Conservation (phyloP, 2,797 vertebrate species). For the Bradypodion ventrale region DNA sequence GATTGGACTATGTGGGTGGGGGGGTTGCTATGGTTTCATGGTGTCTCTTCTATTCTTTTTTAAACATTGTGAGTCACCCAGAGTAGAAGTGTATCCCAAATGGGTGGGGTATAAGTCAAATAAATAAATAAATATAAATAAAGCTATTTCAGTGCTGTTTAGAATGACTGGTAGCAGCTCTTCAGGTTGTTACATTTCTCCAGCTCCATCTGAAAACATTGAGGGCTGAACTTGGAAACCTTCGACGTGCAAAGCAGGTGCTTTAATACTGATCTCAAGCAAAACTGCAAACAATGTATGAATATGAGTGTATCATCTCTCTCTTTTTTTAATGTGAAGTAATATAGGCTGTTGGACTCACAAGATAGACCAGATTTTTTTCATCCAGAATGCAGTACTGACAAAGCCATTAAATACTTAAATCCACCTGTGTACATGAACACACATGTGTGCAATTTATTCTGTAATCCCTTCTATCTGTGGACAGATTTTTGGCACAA, state of each 20-base stretch:
- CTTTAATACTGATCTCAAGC: too few relatives aligned
- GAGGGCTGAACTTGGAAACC: background rate
- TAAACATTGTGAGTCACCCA: too few relatives aligned
- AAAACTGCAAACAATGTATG: background rate
- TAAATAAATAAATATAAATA: too few relatives aligned
- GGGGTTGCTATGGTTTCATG: too few relatives aligned
- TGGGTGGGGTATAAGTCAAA: too few relatives aligned
- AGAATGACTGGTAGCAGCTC: too few relatives aligned
- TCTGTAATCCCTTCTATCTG: background rate
- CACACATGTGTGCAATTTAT: background rate
- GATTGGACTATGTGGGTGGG: too few relatives aligned
- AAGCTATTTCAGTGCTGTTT: background rate
- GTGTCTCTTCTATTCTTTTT: too few relatives aligned
- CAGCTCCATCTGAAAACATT: background rate
- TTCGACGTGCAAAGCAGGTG: background rate
- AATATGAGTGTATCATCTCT: background rate
- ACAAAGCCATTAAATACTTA: background rate
- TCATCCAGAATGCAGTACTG: background rate
- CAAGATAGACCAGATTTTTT: background rate
- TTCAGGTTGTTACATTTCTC: too few relatives aligned
- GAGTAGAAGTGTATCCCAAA: too few relatives aligned
- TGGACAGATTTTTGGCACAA: constrained; percentile 9
- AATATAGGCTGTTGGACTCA: background rate
- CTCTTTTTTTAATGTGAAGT: background rate
- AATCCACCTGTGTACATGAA: constrained; percentile 2